A percentile compares a stretch with the other conserved stretches of the same genome.
Conservation (phyloP, 2,888 invertebrate genomes). For the Epirrhoe tristata region DNA sequence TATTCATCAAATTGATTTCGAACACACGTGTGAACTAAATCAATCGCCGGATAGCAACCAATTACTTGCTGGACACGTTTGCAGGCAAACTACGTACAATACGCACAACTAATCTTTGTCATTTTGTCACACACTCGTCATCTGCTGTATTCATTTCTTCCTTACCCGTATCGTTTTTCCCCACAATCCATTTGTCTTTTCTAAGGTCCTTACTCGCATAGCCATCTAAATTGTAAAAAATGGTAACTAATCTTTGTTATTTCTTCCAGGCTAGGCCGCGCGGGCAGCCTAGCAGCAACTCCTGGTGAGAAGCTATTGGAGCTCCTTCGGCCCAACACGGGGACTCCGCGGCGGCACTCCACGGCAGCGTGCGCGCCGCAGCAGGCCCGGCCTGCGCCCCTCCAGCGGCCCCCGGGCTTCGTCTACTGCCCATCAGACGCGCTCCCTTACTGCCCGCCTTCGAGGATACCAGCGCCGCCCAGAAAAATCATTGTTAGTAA, state of each 20-base stretch:
- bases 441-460: slow-evolving; percentile 81
- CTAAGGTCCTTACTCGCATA: too few relatives aligned
- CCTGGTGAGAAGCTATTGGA: slow-evolving; percentile 84
- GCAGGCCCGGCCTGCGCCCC: slow-evolving; percentile 55
- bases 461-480: slow-evolving; percentile 68
- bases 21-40: background rate
- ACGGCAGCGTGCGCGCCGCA: slow-evolving; percentile 73
- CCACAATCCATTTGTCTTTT: too few relatives aligned
- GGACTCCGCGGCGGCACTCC: slow-evolving; percentile 78
- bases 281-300: slow-evolving; percentile 79
- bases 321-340: slow-evolving; percentile 77
- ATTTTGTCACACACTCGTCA: too few relatives aligned
- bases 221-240: background rate
- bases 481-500: slow-evolving; percentile 55
- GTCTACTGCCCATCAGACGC: slow-evolving; percentile 83
- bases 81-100: background rate
- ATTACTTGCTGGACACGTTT: background rate
- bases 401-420: slow-evolving; percentile 65
- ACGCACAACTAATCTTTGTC: background rate
- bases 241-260: background rate
- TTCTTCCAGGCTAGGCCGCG: slow-evolving; percentile 72
- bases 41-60: background rate
- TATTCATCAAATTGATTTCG: background rate
- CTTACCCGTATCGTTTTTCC: too few relatives aligned
- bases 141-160: too few relatives aligned